These are phyloP conservation scores for Imbricaverruca yamaguchii DNA, from an alignment of 2,888 invertebrate species.

Conservation along the genomic window DNA sequence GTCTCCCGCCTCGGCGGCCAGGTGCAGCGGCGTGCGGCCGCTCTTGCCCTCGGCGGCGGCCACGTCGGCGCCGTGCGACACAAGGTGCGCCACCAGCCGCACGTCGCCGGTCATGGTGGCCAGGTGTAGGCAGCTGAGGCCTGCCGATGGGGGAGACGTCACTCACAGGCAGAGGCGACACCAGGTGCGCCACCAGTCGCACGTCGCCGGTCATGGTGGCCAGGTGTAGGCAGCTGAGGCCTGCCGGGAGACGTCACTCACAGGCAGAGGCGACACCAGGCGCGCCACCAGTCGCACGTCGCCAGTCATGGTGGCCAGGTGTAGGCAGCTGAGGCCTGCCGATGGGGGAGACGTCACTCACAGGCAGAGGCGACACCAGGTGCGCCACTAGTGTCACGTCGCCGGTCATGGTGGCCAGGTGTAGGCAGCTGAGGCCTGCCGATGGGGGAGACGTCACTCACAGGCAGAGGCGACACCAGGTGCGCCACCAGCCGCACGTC, in stretches of 20 bases:
- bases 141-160: neutral
- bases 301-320: neutral
- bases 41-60: neutral
- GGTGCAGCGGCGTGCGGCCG: conserved; percentile 9
- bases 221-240: conserved; percentile 2
- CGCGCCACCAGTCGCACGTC: neutral
- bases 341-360: neutral
- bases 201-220: neutral
- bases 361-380: neutral
- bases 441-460: neutral
- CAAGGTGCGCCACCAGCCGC: neutral
- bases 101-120: neutral
- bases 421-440: neutral
- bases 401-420: neutral
- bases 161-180: neutral
- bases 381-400: neutral
- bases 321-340: neutral
- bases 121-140: conserved; percentile 2
- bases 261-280: neutral
- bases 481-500: neutral
- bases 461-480: neutral
- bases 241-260: neutral
- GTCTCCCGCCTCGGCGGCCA: neutral
- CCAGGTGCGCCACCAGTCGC: neutral
- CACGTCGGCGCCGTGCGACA: neutral